These are phyloP conservation scores for Bufo bufo DNA, from an alignment of 2,113 vertebrate species.

Conservation along the genomic window DNA sequence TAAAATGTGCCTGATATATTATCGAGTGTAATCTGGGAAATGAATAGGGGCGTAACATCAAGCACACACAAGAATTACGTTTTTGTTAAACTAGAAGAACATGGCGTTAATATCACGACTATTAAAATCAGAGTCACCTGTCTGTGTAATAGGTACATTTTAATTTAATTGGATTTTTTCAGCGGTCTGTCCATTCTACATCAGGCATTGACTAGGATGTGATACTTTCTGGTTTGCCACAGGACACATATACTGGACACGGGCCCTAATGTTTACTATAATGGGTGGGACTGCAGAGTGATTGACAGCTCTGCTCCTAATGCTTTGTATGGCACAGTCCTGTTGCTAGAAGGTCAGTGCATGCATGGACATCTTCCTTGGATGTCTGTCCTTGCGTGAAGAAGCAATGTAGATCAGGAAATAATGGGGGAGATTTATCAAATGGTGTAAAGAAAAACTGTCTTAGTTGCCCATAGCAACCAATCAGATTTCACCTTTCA, in stretches of 20 bases:
- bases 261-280: neutral
- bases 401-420: no score
- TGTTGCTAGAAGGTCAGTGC: neutral
- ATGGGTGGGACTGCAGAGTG: neutral
- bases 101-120: neutral
- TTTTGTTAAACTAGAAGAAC: neutral
- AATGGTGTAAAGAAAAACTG: no score
- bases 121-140: neutral
- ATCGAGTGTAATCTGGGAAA: constrained; percentile 41
- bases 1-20: constrained; percentile 41
- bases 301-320: neutral
- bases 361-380: no score
- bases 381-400: no score
- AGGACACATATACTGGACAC: neutral
- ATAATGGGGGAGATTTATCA: no score
- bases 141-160: neutral
- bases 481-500: no score
- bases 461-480: no score
- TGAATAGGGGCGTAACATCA: constrained; percentile 13
- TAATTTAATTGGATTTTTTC: neutral
- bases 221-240: no score
- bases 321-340: neutral
- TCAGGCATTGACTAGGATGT: no score
- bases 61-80: neutral
- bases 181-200: neutral